Percentiles rank a stretch among this genome's conserved stretches.
These are phyloP conservation scores for Meriones unguiculatus DNA, from an alignment of 2,113 vertebrate genomes.

Conservation along the genomic window DNA sequence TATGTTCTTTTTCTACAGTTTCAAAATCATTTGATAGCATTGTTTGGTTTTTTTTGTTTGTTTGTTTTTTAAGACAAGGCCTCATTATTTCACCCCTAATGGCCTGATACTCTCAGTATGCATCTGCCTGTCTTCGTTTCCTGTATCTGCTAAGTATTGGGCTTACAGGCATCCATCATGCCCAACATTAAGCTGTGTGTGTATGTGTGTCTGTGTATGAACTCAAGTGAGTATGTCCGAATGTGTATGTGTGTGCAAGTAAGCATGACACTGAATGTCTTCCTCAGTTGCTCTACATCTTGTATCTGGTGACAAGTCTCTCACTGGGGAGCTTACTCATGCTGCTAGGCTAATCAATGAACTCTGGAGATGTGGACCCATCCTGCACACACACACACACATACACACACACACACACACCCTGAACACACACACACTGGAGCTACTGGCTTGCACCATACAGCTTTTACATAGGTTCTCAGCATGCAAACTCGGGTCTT, in stretches of 20 bases:
- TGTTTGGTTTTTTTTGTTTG: neutral
- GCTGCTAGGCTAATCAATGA: neutral
- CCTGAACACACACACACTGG: no score
- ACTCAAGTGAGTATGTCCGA: neutral
- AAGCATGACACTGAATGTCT: neutral
- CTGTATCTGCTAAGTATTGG: neutral
- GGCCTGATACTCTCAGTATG: neutral
- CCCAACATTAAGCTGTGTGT: neutral
- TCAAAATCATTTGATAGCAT: slow-evolving; percentile 32
- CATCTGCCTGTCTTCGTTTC: neutral
- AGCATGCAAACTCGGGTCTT: no score
- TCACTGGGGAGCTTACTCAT: neutral
- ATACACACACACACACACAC: no score
- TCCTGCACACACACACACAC: neutral
- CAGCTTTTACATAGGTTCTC: neutral
- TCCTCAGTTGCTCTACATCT: neutral
- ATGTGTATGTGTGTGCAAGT: neutral
- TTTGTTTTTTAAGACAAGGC: neutral
- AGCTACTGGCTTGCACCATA: neutral
- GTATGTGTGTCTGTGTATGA: neutral
- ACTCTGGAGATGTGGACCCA: neutral
- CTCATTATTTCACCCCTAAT: neutral
- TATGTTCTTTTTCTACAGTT: slow-evolving; percentile 14
- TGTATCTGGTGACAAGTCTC: neutral
- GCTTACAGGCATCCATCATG: neutral